Base-by-base conservation (phyloP, 2,113 vertebrate genomes). In the Gobiocypris rarus region DNA sequence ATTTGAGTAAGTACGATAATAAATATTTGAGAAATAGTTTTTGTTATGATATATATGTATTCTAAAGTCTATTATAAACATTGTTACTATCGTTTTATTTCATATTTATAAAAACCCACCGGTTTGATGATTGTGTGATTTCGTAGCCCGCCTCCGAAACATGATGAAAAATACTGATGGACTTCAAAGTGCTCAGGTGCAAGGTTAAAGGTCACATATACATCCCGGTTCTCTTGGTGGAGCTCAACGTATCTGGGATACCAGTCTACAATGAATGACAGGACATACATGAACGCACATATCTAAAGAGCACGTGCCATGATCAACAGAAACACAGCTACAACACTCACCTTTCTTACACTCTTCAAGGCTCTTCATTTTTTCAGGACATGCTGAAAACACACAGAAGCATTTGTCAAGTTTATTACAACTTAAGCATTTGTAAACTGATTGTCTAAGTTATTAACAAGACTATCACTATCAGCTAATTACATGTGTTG, bases 171-270 rank as follows among this genome's bases (percentile, higher is more conserved):
- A 88, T 95, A 95, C 56, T 87, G 90, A 17, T 14, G 87, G 85
- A 95, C 92, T 50, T 85, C 91, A 34, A 95, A 86, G 63, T 85
- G 84, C 22, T 91, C 84, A 5, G 94, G 94, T 22, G 94, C 94
- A 70, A 95, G 89, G 90, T 94, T 94, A 84, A 95, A 95, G 28
- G 94, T 94, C 87, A 95, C 93, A 4, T 63, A 86, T 77, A 93
- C 45, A n/a, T 84, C 81, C 0, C 10, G 54, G 15, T 89, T 92
- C 10, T 93, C 83, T 83, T 94, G 94, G 38, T 89, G 84, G n/a
- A 93, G 85, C 48, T 89, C 70, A 15, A 94, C 19, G 5, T 93
- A 52, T 76, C 63, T 83, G 9, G 94, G 94, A 82, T 94, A 93
- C 94, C 94, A 95, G 85, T 95, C 94, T 95, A 34, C 56, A 15